Conservation (phyloP, 2,888 invertebrate genomes). For the Drosophila mercatorum region DNA sequence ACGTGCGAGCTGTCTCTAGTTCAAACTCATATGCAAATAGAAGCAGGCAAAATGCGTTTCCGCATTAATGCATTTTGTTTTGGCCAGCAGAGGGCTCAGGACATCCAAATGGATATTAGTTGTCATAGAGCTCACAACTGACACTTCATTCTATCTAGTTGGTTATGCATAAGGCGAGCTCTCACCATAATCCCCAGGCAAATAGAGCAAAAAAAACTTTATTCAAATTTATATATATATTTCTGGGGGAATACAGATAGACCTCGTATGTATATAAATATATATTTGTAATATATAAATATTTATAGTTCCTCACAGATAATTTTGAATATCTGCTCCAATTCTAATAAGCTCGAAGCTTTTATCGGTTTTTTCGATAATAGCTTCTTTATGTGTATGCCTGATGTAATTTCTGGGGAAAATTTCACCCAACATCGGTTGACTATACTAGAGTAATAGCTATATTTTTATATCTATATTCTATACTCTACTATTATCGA, state of each 20-base stretch:
- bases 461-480: no score
- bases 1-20: constrained; percentile 54
- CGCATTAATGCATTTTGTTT: constrained; percentile 79
- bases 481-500: no score
- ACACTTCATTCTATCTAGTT: constrained; percentile 44
- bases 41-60: constrained; percentile 73
- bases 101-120: constrained; percentile 73
- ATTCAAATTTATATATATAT: constrained; percentile 1
- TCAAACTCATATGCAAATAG: constrained; percentile 68
- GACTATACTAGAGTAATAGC: no score
- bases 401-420: no score
- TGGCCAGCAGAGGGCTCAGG: constrained; percentile 42
- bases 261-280: not conserved
- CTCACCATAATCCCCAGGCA: not conserved
- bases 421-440: no score
- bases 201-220: not conserved
- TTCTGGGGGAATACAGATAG: not conserved
- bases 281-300: not conserved
- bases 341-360: no score
- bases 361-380: no score
- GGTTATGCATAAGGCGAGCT: constrained; percentile 37
- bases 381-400: no score
- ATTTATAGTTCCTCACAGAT: no score
- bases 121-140: constrained; percentile 40
- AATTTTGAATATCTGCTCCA: not conserved